A percentile compares a stretch with the other conserved stretches of the same genome.
Conservation (phyloP, 2,888 invertebrate genomes). For the Halictus quadricinctus region DNA sequence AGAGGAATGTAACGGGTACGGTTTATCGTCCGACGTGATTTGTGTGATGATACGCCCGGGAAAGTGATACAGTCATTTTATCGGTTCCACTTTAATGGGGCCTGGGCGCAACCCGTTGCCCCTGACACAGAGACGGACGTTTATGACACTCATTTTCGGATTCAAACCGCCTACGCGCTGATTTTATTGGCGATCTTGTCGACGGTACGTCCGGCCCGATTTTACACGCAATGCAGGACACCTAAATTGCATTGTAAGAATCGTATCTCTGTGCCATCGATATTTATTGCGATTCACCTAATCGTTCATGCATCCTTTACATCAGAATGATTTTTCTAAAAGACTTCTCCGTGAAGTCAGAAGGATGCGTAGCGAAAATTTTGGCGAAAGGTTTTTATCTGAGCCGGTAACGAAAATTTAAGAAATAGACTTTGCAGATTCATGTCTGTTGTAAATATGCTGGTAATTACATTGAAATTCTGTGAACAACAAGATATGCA, state of each 20-base stretch:
- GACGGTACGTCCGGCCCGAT: constrained; percentile 14
- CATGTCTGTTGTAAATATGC: no score
- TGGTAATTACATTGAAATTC: no score
- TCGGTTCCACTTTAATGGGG: constrained; percentile 24
- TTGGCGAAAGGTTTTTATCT: neutral
- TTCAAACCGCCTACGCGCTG: neutral
- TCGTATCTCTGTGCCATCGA: neutral
- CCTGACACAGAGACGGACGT: neutral
- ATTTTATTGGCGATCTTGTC: constrained; percentile 17
- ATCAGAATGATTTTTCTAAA: neutral
- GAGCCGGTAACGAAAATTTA: no score
- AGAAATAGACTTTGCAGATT: no score
- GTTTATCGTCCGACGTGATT: constrained; percentile 51
- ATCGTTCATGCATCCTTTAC: neutral
- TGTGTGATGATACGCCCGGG: constrained; percentile 36
- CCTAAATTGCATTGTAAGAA: neutral
- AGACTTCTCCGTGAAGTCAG: neutral
- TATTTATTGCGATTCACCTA: neutral
- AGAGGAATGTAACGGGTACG: constrained; percentile 58
- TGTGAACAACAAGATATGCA: no score
- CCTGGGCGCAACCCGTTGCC: constrained; percentile 1
- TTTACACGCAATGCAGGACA: neutral
- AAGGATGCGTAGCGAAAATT: neutral
- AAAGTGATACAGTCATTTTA: constrained; percentile 49
- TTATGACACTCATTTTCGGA: constrained; percentile 28